A percentile compares a stretch with the other conserved stretches of the same genome.
phyloP scores from a whole-genome alignment of 2,797 vertebrate genomes.

The Sylvia borin region DNA sequence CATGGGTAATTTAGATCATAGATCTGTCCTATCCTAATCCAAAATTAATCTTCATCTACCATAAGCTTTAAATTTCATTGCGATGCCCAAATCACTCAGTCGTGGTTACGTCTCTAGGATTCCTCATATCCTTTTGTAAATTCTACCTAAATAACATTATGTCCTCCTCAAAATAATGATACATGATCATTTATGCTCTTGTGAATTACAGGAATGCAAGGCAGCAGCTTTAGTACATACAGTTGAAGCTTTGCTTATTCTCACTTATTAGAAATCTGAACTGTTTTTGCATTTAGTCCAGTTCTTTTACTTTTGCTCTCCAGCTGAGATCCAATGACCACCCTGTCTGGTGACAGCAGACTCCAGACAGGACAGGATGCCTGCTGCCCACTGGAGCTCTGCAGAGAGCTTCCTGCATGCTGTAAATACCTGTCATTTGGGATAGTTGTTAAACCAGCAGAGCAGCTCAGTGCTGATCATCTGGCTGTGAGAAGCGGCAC shows the following conservation, averaged over 20 bases:
- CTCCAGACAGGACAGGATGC: rapidly evolving
- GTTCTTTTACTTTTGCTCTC: background rate
- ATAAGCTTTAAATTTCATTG: background rate
- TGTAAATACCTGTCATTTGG: background rate
- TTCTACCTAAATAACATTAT: background rate
- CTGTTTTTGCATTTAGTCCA: background rate
- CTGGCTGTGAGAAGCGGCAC: background rate
- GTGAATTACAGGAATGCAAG: background rate
- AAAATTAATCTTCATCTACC: background rate
- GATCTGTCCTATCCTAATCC: background rate
- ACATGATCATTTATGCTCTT: background rate
- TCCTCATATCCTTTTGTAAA: background rate
- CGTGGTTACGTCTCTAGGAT: background rate
- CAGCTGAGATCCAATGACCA: rapidly evolving
- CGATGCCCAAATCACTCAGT: background rate
- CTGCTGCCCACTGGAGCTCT: background rate
- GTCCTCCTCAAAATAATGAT: background rate
- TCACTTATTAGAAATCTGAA: background rate
- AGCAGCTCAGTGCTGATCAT: background rate
- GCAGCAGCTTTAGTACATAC: background rate
- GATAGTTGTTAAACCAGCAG: background rate
- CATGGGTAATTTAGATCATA: background rate
- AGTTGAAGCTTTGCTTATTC: background rate
- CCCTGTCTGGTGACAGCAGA: background rate
- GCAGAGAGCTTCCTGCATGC: background rate